These are phyloP conservation scores for Lindbergichthys nudifrons DNA, from an alignment of 2,797 vertebrate genomes.

Conservation along the genomic window DNA sequence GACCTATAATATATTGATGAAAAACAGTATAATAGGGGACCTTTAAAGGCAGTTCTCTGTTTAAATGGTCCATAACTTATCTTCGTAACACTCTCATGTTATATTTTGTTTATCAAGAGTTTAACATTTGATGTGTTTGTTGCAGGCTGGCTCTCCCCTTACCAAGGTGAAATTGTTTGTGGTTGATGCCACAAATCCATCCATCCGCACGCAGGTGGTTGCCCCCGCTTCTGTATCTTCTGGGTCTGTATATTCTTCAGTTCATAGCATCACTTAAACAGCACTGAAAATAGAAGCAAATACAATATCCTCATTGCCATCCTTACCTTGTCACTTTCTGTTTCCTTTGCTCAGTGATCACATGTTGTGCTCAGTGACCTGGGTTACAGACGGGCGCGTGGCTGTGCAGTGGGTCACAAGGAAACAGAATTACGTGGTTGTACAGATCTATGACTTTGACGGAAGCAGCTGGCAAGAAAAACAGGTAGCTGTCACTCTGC, in stretches of 20 bases:
- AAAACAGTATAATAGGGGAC: neutral
- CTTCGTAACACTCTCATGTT: neutral
- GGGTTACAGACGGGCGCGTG: constrained; percentile 91
- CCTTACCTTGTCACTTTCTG: constrained; percentile 64
- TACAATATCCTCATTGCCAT: constrained; percentile 13
- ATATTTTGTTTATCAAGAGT: constrained; percentile 1
- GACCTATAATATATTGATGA: no score
- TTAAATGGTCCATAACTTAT: neutral
- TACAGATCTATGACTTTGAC: constrained; percentile 92
- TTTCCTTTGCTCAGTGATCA: constrained; percentile 88
- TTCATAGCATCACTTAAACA: neutral
- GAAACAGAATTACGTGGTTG: constrained; percentile 91
- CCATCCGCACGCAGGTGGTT: constrained; percentile 81
- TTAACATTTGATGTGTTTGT: constrained; percentile 56
- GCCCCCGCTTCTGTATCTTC: constrained; percentile 86
- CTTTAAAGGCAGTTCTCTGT: neutral
- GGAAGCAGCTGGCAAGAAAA: constrained; percentile 79
- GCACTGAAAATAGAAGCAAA: constrained; percentile 22
- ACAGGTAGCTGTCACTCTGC: constrained; percentile 65
- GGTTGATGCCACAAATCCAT: constrained; percentile 78
- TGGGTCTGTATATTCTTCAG: constrained; percentile 81
- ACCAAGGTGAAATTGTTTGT: constrained; percentile 92
- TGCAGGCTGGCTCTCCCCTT: constrained; percentile 90
- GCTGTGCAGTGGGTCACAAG: constrained; percentile 95
- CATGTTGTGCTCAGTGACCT: constrained; percentile 94